A percentile compares a stretch with the other conserved stretches of the same genome.
phyloP scores from a whole-genome alignment of 2,888 invertebrate genomes.

The Isoperla grammatica region DNA sequence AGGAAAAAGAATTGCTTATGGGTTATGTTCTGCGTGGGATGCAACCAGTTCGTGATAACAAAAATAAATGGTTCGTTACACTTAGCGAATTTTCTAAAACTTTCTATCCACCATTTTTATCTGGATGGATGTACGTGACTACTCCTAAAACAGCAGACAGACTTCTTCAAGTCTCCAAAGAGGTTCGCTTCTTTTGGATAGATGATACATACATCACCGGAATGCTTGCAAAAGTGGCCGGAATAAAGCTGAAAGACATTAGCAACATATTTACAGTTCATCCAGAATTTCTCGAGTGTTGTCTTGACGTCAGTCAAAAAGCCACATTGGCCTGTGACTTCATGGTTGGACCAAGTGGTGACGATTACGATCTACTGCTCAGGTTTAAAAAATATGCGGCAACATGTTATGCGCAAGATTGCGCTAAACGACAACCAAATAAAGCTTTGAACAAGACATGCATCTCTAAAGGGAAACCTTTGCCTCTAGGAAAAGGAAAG shows the following conservation, averaged over 20 bases:
- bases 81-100: conserved; percentile 55
- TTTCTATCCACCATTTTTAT: conserved; percentile 68
- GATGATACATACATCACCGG: conserved; percentile 87
- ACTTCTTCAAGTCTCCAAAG: conserved; percentile 51
- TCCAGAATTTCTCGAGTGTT: conserved; percentile 67
- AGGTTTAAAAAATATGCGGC: conserved; percentile 58
- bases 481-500: too few species aligned
- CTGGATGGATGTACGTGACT: conserved; percentile 80
- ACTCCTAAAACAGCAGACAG: conserved; percentile 55
- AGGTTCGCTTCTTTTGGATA: conserved; percentile 79
- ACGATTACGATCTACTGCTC: conserved; percentile 60
- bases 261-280: conserved; percentile 61
- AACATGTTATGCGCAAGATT: conserved; percentile 53
- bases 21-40: conserved; percentile 63
- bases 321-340: conserved; percentile 59
- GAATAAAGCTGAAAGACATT: conserved; percentile 44
- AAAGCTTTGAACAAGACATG: conserved; percentile 54
- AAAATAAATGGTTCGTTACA: conserved; percentile 78
- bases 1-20: conserved; percentile 47
- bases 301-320: conserved; percentile 50
- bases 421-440: conserved; percentile 47
- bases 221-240: conserved; percentile 45
- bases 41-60: conserved; percentile 56
- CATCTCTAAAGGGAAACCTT: conserved; percentile 44
- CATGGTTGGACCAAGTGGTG: conserved; percentile 72